These are phyloP conservation scores for Coptodon bakossiorum DNA, from an alignment of 2,113 vertebrate genomes.

Conservation along the genomic window DNA sequence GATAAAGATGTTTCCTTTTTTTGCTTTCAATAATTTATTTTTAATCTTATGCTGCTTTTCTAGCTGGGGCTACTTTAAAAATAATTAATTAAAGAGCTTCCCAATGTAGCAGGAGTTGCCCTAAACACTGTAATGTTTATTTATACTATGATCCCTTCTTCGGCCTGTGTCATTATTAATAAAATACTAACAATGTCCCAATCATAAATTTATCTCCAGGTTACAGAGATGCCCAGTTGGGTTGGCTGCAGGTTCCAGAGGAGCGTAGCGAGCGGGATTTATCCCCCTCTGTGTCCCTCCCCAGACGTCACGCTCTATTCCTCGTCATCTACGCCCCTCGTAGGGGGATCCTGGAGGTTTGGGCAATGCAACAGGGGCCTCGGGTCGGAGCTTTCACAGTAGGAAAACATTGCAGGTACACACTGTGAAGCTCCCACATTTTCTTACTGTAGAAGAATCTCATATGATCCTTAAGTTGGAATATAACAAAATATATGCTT, in stretches of 20 bases:
- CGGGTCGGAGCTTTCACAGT: conserved; percentile 95
- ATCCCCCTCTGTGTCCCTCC: conserved; percentile 71
- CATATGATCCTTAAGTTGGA: neutral
- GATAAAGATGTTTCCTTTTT: neutral
- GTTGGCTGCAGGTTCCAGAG: conserved; percentile 91
- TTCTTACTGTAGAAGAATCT: neutral
- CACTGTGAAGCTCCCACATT: neutral
- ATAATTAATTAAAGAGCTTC: rapidly evolving
- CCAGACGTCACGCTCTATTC: conserved; percentile 86
- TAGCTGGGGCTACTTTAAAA: neutral
- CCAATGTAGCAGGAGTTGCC: neutral
- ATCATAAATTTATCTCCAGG: conserved; percentile 62
- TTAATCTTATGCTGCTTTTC: neutral
- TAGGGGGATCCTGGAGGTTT: conserved; percentile 94
- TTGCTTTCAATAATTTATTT: neutral
- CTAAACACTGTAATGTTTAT: neutral
- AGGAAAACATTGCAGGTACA: conserved; percentile 92
- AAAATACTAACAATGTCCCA: neutral
- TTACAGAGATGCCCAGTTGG: conserved; percentile 90
- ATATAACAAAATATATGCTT: neutral
- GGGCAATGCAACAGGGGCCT: conserved; percentile 93
- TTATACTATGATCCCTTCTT: neutral
- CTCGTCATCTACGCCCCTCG: conserved; percentile 93
- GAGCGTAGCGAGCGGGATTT: conserved; percentile 82
- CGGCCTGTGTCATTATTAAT: neutral